Percentiles rank a stretch among this genome's conserved stretches.
These are phyloP conservation scores for honey bee (Apis mellifera) DNA, from an alignment of 1,140 invertebrate species.

Conservation along the genomic window DNA sequence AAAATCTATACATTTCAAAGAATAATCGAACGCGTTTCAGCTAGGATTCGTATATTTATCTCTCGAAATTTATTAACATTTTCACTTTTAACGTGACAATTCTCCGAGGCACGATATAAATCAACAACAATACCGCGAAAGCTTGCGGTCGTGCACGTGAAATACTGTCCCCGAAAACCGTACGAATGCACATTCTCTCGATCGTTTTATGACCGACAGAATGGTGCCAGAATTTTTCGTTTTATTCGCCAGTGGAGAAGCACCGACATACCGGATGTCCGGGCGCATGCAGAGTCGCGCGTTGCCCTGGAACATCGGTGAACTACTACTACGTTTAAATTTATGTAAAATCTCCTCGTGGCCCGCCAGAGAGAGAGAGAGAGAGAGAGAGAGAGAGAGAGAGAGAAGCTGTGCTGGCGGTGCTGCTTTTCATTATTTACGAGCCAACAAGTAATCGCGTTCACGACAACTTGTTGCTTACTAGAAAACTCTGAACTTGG, in stretches of 20 bases:
- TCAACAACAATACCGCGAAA: neutral
- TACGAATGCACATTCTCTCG: neutral
- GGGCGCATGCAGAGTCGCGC: neutral
- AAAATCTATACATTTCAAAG: too few relatives aligned
- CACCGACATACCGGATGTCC: neutral
- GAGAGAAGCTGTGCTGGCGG: neutral
- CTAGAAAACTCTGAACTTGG: slow-evolving; percentile 50
- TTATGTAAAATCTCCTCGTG: slow-evolving; percentile 39
- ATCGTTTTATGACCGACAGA: slow-evolving; percentile 27
- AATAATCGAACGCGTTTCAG: too few relatives aligned
- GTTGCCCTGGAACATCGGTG: neutral
- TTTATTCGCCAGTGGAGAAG: slow-evolving; percentile 14
- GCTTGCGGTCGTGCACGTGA: neutral
- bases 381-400: neutral
- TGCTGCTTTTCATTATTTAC: slow-evolving; percentile 62
- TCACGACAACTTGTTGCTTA: slow-evolving; percentile 65
- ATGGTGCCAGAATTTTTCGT: slow-evolving; percentile 27
- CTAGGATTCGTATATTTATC: neutral
- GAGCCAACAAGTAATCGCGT: slow-evolving; percentile 59
- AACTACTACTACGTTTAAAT: slow-evolving; percentile 34
- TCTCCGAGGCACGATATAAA: neutral
- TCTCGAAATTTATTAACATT: neutral
- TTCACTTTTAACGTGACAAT: neutral
- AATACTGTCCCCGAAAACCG: neutral
- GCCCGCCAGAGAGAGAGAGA: neutral